A percentile compares a stretch with the other conserved stretches of the same genome.
These are phyloP conservation scores for Hypothenemus hampei DNA, from an alignment of 1,140 invertebrate species.

Conservation along the genomic window DNA sequence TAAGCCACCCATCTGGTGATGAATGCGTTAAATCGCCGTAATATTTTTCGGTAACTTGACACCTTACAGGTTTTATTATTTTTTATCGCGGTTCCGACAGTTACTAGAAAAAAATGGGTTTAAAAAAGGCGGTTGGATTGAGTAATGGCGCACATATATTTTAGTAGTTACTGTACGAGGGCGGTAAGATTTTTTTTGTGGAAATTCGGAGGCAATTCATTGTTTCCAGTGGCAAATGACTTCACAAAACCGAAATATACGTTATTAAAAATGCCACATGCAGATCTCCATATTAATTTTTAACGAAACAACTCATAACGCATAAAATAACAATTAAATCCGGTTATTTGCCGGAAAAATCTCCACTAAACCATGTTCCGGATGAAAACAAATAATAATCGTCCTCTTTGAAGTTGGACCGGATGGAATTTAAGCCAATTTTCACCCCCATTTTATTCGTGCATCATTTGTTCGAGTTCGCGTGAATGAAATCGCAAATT, in stretches of 20 bases:
- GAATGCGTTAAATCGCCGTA: constrained; percentile 23
- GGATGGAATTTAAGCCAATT: too few species aligned
- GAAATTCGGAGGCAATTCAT: too few species aligned
- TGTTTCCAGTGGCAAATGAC: too few species aligned
- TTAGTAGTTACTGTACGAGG: too few species aligned
- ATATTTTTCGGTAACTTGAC: constrained; percentile 26
- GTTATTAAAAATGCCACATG: constrained; percentile 3
- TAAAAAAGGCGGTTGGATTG: too few species aligned
- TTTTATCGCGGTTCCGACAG: constrained; percentile 21
- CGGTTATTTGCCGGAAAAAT: constrained; percentile 13
- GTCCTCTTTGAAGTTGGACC: too few species aligned
- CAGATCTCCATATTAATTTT: constrained; percentile 8
- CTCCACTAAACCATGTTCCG: constrained; percentile 1
- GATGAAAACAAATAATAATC: constrained; percentile 7
- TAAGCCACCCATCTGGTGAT: constrained; percentile 21
- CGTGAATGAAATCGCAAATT: too few species aligned
- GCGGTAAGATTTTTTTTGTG: too few species aligned
- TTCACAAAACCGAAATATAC: not conserved
- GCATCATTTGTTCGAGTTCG: too few species aligned
- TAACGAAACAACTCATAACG: constrained; percentile 13
- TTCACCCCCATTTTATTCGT: too few species aligned
- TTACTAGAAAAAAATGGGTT: constrained; percentile 19
- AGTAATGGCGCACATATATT: too few species aligned
- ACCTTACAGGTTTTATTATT: constrained; percentile 25
- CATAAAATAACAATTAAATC: constrained; percentile 6